Base-by-base conservation (phyloP, 1,140 invertebrate genomes). In the Spodoptera frugiperda region DNA sequence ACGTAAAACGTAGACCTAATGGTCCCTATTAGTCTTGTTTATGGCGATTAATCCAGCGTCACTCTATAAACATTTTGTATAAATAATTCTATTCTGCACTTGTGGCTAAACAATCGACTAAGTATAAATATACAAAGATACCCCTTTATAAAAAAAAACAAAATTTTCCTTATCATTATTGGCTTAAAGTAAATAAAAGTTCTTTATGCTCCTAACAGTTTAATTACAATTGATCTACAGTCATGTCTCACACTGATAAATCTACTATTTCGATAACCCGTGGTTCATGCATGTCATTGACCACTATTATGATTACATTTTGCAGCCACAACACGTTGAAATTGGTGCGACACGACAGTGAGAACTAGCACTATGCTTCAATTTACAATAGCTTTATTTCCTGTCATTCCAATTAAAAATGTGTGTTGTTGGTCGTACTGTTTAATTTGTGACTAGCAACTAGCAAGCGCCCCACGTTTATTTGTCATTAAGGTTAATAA, bases 261-360 rank as follows among this genome's bases (percentile, higher is more conserved):
- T 53, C 51, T 17, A 53, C 55, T 61, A 30, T 44, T 63, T 44
- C 30, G 33, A 63, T 63, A 63, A 44, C 59, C 33, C 33, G 59
- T 10, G 15, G 59, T 63, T 63, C 59, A 44, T 33, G 33, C 0
- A 15, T 15, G 59, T 44, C 59, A 63, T 19, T 44, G 33, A 63
- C 59, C 59, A 63, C 4, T 57, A 21, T 57, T 57, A 57, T 63
- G 59, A 39, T 63, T 44, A 63, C 59, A 63, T 44, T 63, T 63
- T 4, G 59, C 15, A 44, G 9, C 11, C 33, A 63, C 5, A 63
- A 63, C 59, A 63, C 15, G 33, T 15, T 11, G 59, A 44, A 63
- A 63, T 57, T 63, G 5, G 33, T 17, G 10, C 15, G n/a, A 63
- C n/a, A 44, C 15, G n/a, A 63, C n/a, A 44, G 59, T 63, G 59